Percentiles rank a stretch among this genome's conserved stretches.
These are phyloP conservation scores for Loxodonta africana DNA, from an alignment of 2,113 vertebrate species.

Conservation along the genomic window DNA sequence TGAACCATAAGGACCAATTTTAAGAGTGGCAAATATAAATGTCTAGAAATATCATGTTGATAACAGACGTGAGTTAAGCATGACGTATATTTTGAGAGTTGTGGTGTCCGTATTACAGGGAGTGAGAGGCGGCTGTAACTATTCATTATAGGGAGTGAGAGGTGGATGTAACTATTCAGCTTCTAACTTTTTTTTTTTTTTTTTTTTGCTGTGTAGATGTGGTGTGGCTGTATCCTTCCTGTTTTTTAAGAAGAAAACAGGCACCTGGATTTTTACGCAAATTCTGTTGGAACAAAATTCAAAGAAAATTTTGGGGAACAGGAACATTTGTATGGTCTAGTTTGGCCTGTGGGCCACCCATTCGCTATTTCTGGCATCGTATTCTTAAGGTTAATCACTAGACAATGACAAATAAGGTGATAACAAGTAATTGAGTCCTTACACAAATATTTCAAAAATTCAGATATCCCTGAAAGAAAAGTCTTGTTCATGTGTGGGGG, in stretches of 20 bases:
- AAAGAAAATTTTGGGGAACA: neutral
- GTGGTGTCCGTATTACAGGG: too few species aligned
- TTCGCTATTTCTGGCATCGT: neutral
- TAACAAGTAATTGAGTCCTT: neutral
- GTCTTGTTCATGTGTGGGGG: neutral
- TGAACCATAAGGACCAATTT: neutral
- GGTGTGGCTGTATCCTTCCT: neutral
- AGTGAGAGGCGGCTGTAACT: rapidly evolving
- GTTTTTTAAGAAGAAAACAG: neutral
- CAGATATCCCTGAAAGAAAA: neutral
- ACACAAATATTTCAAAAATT: neutral
- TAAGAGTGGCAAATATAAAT: neutral
- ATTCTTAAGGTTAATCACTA: neutral
- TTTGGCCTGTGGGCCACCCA: neutral
- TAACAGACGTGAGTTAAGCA: neutral
- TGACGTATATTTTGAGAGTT: neutral
- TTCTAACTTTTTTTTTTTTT: neutral
- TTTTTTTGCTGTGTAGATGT: neutral
- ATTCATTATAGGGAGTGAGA: neutral
- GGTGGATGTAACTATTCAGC: rapidly evolving
- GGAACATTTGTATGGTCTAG: neutral
- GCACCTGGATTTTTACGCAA: neutral
- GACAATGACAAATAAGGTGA: neutral
- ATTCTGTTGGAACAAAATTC: neutral
- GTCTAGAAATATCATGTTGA: neutral